These are phyloP conservation scores for Ranitomeya variabilis DNA, from an alignment of 2,113 vertebrate genomes.

Conservation along the genomic window DNA sequence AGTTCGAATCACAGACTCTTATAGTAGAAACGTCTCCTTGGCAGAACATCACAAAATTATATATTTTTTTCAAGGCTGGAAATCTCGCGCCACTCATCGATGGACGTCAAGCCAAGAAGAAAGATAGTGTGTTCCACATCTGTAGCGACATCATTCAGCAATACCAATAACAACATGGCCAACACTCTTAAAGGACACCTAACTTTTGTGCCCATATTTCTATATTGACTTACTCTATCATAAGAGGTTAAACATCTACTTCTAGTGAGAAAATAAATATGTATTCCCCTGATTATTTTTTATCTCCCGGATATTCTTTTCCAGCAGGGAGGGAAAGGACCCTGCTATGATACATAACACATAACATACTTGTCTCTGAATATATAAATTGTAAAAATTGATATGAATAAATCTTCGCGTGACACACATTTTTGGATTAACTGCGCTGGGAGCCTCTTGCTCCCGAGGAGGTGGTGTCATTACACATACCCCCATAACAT, in stretches of 20 bases:
- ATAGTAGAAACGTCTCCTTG: too few relatives aligned
- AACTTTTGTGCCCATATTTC: background rate
- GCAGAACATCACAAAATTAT: too few relatives aligned
- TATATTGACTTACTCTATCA: background rate
- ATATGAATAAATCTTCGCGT: slow-evolving; percentile 96
- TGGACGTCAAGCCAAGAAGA: too few relatives aligned
- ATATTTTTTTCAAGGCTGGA: too few relatives aligned
- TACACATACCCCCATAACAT: slow-evolving; percentile 87
- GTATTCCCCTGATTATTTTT: background rate
- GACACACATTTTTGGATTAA: slow-evolving; percentile 80
- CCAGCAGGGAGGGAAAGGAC: slow-evolving; percentile 38
- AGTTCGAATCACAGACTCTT: too few relatives aligned
- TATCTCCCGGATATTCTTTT: slow-evolving; percentile 4
- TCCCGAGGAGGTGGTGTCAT: slow-evolving; percentile 79
- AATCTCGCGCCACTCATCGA: too few relatives aligned
- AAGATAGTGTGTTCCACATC: too few relatives aligned
- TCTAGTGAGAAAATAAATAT: background rate
- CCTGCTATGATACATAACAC: slow-evolving; percentile 67
- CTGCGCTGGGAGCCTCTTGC: slow-evolving; percentile 67
- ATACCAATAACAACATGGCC: background rate
- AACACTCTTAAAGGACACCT: background rate
- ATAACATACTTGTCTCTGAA: slow-evolving; percentile 92
- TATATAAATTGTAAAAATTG: slow-evolving; percentile 91
- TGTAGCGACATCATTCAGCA: too few relatives aligned
- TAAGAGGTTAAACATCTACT: background rate